phyloP scores from a whole-genome alignment of 2,888 invertebrate species.

The Drosophila subquinaria region DNA sequence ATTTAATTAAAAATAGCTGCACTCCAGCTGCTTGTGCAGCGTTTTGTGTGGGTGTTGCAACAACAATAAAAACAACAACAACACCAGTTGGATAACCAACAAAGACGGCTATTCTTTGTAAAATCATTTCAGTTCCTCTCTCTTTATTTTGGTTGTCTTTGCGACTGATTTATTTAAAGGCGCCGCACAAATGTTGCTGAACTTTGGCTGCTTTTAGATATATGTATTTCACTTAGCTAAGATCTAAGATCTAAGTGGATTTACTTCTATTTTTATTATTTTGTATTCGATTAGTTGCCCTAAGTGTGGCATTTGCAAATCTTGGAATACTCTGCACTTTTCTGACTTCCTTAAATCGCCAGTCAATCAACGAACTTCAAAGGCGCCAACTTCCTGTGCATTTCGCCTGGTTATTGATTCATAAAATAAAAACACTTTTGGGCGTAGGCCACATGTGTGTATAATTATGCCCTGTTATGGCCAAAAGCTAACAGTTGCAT shows the following conservation, averaged over 20 bases:
- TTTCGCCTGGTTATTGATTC: slow-evolving; percentile 7
- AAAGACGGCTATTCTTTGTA: slow-evolving; percentile 73
- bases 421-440: slow-evolving; percentile 1
- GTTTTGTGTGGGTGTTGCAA: slow-evolving; percentile 64
- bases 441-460: slow-evolving; percentile 3
- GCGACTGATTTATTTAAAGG: slow-evolving; percentile 76
- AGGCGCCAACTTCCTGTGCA: slow-evolving; percentile 57
- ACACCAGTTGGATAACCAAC: slow-evolving; percentile 45
- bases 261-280: neutral
- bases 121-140: slow-evolving; percentile 22
- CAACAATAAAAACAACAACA: slow-evolving; percentile 31
- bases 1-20: slow-evolving; percentile 76
- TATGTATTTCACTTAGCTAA: slow-evolving; percentile 49
- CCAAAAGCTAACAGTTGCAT: slow-evolving; percentile 56
- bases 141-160: slow-evolving; percentile 35
- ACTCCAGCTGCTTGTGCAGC: slow-evolving; percentile 66
- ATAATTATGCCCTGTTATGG: slow-evolving; percentile 73
- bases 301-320: slow-evolving; percentile 39
- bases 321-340: slow-evolving; percentile 38
- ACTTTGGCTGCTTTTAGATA: slow-evolving; percentile 63
- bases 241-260: slow-evolving; percentile 10
- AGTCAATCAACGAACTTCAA: slow-evolving; percentile 61
- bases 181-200: slow-evolving; percentile 79
- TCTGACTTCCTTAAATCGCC: slow-evolving; percentile 44
- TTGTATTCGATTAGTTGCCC: neutral